Percentiles rank a stretch among this genome's conserved stretches.
Conservation (phyloP, 2,113 vertebrate genomes). For the Festucalex cinctus region DNA sequence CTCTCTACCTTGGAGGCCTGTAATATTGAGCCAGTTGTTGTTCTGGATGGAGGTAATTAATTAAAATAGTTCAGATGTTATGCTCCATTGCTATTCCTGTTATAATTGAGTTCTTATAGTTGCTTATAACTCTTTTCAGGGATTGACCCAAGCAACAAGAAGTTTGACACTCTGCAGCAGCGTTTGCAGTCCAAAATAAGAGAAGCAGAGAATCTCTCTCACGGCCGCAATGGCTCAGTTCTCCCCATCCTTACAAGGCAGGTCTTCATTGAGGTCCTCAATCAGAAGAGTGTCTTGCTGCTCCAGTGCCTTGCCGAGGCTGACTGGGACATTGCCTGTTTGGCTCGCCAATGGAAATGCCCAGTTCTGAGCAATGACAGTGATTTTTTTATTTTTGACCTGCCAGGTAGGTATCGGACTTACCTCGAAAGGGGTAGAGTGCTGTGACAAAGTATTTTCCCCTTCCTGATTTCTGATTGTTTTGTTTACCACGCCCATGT, state of each 20-base stretch:
- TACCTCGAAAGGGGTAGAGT: background rate
- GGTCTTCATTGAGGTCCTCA: constrained; percentile 83
- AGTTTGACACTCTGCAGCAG: constrained; percentile 78
- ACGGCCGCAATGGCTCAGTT: constrained; percentile 71
- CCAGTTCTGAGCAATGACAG: constrained; percentile 89
- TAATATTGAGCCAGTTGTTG: constrained; percentile 80
- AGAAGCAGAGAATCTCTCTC: constrained; percentile 72
- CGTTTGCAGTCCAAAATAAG: constrained; percentile 80
- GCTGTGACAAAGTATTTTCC: background rate
- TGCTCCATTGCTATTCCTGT: background rate
- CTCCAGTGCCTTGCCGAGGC: constrained; percentile 88
- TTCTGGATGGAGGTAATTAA: constrained; percentile 81
- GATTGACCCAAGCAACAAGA: constrained; percentile 83
- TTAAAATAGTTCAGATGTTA: background rate
- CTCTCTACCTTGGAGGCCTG: constrained; percentile 78
- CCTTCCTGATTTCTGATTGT: background rate
- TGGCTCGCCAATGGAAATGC: constrained; percentile 87
- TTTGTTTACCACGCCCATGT: background rate
- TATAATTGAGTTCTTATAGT: too few species aligned
- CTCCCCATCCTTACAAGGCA: constrained; percentile 79
- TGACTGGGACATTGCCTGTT: constrained; percentile 85
- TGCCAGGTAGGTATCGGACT: constrained; percentile 71
- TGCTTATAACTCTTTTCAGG: constrained; percentile 55
- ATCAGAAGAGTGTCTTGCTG: constrained; percentile 73
- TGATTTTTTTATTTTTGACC: constrained; percentile 91